These are phyloP conservation scores for Tapirus indicus DNA, from an alignment of 2,797 vertebrate genomes.

Conservation along the genomic window DNA sequence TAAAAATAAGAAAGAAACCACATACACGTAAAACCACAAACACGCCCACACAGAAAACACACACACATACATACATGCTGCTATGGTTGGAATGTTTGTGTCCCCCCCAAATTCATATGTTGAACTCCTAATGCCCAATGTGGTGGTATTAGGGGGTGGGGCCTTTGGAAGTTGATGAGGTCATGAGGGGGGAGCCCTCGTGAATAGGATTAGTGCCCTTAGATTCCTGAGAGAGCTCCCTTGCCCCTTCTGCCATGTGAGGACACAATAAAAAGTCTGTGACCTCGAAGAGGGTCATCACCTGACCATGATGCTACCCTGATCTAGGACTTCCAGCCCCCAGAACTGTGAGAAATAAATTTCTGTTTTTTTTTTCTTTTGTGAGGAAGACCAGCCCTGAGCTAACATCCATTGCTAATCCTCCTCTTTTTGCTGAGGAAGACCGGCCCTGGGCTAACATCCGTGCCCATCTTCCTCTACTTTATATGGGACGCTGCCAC, in stretches of 20 bases:
- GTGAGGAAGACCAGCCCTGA: no score
- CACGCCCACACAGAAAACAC: not conserved
- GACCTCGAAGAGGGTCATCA: not conserved
- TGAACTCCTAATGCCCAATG: not conserved
- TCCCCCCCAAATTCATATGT: not conserved
- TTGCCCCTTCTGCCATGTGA: no score
- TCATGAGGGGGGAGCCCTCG: no score
- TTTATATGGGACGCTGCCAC: no score
- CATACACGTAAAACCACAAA: not conserved
- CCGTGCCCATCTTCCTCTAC: no score
- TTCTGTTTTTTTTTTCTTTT: not conserved
- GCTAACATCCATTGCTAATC: no score
- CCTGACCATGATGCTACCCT: not conserved
- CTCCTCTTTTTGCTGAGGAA: no score
- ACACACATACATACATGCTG: not conserved
- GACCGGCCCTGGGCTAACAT: no score
- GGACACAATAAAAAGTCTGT: not conserved
- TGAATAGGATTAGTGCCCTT: no score
- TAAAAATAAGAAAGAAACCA: not conserved
- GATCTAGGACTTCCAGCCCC: not conserved
- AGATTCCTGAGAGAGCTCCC: no score
- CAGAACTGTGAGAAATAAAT: not conserved
- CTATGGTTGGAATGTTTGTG: not conserved
- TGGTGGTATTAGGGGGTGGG: not conserved
- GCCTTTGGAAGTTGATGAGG: no score